phyloP scores from a whole-genome alignment of 2,888 invertebrate genomes.

The Cybosia mesomella region DNA sequence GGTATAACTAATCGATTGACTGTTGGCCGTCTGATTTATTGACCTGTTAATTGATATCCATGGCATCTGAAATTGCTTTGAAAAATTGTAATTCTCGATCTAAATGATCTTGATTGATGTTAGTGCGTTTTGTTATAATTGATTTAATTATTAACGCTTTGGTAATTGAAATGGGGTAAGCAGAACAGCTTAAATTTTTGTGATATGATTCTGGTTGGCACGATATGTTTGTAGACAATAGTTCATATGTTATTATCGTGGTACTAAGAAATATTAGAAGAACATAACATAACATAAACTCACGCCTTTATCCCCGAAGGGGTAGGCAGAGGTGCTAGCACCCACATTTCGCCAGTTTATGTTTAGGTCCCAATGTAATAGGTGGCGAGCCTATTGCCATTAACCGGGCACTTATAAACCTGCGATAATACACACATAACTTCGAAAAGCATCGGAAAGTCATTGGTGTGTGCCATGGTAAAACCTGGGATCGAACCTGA shows the following conservation, averaged over 20 bases:
- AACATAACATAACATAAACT: background rate
- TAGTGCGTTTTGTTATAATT: constrained; percentile 41
- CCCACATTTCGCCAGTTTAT: too few relatives aligned
- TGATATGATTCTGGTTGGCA: constrained; percentile 1
- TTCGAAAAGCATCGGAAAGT: too few relatives aligned
- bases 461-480: too few relatives aligned
- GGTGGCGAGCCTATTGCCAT: too few relatives aligned
- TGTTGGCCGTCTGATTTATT: constrained; percentile 41
- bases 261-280: background rate
- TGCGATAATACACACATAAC: too few relatives aligned
- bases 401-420: too few relatives aligned
- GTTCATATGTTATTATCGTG: background rate
- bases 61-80: constrained; percentile 51
- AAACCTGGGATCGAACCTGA: too few relatives aligned
- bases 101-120: constrained; percentile 47
- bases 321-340: too few relatives aligned
- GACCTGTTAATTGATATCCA: constrained; percentile 38
- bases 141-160: constrained; percentile 43
- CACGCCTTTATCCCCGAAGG: too few relatives aligned
- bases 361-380: too few relatives aligned
- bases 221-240: background rate
- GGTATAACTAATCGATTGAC: constrained; percentile 40
- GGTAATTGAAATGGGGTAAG: constrained; percentile 19
- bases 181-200: background rate
- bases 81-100: constrained; percentile 34